These are phyloP conservation scores for Pristiophorus japonicus DNA, from an alignment of 2,113 vertebrate species.

Conservation along the genomic window DNA sequence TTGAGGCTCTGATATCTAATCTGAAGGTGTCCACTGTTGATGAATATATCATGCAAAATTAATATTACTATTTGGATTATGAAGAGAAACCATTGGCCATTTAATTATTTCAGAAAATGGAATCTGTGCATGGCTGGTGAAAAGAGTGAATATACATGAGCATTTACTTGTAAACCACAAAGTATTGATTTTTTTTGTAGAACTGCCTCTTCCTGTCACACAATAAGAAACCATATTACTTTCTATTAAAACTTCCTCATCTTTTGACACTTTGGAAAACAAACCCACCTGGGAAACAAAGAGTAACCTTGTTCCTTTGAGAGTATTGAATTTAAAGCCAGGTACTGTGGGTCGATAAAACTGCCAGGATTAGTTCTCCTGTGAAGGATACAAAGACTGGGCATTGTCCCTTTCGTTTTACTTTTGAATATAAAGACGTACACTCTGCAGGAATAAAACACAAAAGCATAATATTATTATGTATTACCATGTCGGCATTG, in stretches of 20 bases:
- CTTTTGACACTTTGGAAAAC: constrained; percentile 20
- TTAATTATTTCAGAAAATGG: not conserved
- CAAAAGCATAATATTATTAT: not conserved
- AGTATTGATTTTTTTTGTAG: not conserved
- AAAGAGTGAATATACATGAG: not conserved
- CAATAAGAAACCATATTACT: not conserved
- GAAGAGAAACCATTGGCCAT: not conserved
- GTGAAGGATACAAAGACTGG: not conserved
- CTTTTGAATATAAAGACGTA: not conserved
- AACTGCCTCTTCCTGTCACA: not conserved
- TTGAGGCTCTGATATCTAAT: not conserved
- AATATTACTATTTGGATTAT: not conserved
- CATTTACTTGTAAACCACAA: not conserved
- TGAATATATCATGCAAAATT: not conserved
- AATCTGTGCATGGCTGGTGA: not conserved
- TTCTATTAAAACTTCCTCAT: constrained; percentile 1
- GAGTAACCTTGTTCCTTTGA: not conserved
- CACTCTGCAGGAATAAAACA: not conserved
- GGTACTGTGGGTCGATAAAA: not conserved
- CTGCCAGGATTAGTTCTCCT: not conserved
- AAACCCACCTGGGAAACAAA: not conserved
- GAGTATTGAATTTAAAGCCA: not conserved
- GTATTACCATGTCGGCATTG: not conserved
- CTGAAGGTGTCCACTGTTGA: not conserved
- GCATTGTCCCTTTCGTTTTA: not conserved